Conservation (phyloP, 2,797 vertebrate species). For the Lagorchestes hirsutus region DNA sequence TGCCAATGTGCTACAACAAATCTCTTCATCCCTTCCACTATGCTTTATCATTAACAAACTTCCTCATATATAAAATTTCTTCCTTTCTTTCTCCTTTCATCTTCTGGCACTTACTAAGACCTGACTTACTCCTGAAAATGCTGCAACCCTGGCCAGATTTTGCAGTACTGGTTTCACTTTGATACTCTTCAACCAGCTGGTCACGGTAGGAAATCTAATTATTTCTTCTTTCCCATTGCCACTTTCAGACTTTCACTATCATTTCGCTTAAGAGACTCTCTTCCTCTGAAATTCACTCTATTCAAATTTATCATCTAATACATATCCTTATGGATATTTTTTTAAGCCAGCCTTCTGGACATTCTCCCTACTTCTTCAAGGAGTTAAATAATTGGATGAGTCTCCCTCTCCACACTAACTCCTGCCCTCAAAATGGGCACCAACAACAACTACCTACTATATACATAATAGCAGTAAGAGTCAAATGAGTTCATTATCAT, state of each 20-base stretch:
- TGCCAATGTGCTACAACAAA: too few relatives aligned
- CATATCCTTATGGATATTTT: not conserved
- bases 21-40: too few relatives aligned
- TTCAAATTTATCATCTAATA: not conserved
- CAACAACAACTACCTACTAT: slow-evolving; percentile 40
- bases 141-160: not conserved
- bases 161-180: not conserved
- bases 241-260: not conserved
- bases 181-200: not conserved
- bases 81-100: too few relatives aligned
- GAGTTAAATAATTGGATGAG: not conserved
- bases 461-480: slow-evolving; percentile 17
- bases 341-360: not conserved
- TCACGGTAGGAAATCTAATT: not conserved
- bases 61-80: too few relatives aligned
- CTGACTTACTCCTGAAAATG: not conserved
- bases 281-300: not conserved
- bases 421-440: slow-evolving; percentile 22
- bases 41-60: too few relatives aligned
- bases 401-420: not conserved
- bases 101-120: not conserved
- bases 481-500: slow-evolving; percentile 40
- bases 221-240: not conserved
- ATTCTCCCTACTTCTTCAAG: not conserved
- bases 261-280: not conserved